A percentile compares a stretch with the other conserved stretches of the same genome.
These are phyloP conservation scores for Calliphora vomitoria DNA, from an alignment of 2,888 invertebrate genomes.

Conservation along the genomic window DNA sequence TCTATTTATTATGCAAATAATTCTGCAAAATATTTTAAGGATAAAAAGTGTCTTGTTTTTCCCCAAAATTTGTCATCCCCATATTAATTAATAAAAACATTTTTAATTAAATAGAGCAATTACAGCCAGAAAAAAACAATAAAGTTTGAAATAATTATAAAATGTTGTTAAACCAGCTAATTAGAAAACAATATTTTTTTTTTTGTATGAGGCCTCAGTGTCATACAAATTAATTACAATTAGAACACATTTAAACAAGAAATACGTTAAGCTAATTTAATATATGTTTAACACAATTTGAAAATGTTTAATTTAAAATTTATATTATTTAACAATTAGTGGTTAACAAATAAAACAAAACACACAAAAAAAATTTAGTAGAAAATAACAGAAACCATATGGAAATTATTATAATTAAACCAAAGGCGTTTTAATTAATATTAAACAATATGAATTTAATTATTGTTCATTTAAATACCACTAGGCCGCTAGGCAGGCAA, in stretches of 20 bases:
- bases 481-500: constrained; percentile 4
- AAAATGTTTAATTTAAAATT: constrained; percentile 11
- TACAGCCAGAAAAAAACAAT: neutral
- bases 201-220: neutral
- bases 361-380: neutral
- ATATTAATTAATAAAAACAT: neutral
- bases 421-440: constrained; percentile 2
- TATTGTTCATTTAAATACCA: constrained; percentile 27
- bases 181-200: constrained; percentile 19
- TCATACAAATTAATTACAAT: constrained; percentile 33
- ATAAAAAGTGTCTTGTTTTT: too few relatives aligned
- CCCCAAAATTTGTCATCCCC: too few relatives aligned
- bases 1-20: too few relatives aligned
- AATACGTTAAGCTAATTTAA: neutral
- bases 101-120: neutral
- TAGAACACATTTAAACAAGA: neutral
- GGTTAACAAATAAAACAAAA: neutral
- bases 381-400: neutral
- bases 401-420: neutral
- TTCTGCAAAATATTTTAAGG: too few relatives aligned
- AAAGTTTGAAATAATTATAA: neutral
- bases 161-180: constrained; percentile 25
- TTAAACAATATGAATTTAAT: constrained; percentile 47
- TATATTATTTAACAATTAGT: constrained; percentile 6
- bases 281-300: neutral